Percentiles rank a stretch among this genome's conserved stretches.
These are phyloP conservation scores for Pachymerium ferrugineum DNA, from an alignment of 2,888 invertebrate species.

Conservation along the genomic window DNA sequence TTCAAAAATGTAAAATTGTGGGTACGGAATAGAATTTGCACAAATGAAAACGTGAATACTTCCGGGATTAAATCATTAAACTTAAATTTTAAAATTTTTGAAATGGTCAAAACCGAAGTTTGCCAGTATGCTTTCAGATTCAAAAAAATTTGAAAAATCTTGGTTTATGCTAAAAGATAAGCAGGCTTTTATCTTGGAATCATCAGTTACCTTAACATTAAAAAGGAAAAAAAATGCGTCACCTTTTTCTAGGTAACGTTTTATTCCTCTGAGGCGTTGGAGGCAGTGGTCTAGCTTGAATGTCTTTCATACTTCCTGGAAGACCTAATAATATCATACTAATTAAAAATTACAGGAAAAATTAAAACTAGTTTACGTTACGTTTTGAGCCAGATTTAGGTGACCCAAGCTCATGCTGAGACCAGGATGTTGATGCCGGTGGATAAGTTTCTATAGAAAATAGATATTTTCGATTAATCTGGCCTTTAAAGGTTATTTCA, in stretches of 20 bases:
- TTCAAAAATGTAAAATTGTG: too few relatives aligned
- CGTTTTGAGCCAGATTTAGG: neutral
- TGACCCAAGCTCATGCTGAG: neutral
- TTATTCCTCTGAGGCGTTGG: slow-evolving; percentile 20
- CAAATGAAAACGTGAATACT: too few relatives aligned
- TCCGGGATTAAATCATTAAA: too few relatives aligned
- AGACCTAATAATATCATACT: neutral
- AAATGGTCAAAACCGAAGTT: too few relatives aligned
- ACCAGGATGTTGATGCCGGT: neutral
- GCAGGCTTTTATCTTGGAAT: too few relatives aligned
- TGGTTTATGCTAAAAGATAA: too few relatives aligned
- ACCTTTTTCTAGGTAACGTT: slow-evolving; percentile 1
- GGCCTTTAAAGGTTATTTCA: neutral
- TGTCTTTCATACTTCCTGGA: slow-evolving; percentile 23
- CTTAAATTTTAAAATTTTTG: too few relatives aligned
- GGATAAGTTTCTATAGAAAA: neutral
- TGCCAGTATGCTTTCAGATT: too few relatives aligned
- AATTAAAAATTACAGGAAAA: neutral
- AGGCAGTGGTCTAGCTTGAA: slow-evolving; percentile 29
- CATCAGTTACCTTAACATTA: too few relatives aligned
- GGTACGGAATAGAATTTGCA: too few relatives aligned
- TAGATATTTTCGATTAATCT: neutral
- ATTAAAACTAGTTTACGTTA: neutral
- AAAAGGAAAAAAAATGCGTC: neutral
- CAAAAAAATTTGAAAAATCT: too few relatives aligned